These are phyloP conservation scores for Sternarchorhynchus goeldii DNA, from an alignment of 2,797 vertebrate genomes.

Conservation along the genomic window DNA sequence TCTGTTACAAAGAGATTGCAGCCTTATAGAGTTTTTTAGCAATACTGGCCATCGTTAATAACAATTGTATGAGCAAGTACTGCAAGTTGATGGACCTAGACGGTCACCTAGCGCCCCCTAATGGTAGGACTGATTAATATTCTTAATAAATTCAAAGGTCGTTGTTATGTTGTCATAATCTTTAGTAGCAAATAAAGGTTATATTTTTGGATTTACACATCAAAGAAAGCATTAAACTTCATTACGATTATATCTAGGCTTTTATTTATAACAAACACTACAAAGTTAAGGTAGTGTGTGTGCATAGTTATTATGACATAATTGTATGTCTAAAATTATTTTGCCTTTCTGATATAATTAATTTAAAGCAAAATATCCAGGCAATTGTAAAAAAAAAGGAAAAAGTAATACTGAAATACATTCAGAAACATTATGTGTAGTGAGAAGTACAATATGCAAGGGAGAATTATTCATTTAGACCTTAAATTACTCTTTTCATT, in stretches of 20 bases:
- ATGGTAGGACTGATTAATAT: not conserved
- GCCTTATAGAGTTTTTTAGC: not conserved
- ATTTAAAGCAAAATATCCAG: no score
- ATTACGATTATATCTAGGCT: not conserved
- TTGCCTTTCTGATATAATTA: no score
- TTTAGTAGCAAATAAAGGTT: no score
- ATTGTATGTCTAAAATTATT: no score
- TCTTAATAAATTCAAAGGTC: no score
- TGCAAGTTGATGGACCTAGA: not conserved
- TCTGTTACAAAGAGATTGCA: no score
- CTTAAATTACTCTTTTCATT: not conserved
- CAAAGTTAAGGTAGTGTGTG: not conserved
- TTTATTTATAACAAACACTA: not conserved
- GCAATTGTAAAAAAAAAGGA: not conserved
- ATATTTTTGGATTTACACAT: no score
- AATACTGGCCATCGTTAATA: not conserved
- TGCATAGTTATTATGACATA: not conserved
- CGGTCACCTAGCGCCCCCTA: not conserved
- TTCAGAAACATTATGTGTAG: not conserved
- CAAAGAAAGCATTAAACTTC: no score
- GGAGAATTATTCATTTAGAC: not conserved
- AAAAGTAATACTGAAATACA: not conserved
- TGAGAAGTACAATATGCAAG: no score
- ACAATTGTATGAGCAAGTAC: not conserved
- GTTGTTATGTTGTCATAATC: no score